Percentiles rank a stretch among this genome's conserved stretches.
phyloP scores from a whole-genome alignment of 2,888 invertebrate species.

The Latrodectus hesperus region DNA sequence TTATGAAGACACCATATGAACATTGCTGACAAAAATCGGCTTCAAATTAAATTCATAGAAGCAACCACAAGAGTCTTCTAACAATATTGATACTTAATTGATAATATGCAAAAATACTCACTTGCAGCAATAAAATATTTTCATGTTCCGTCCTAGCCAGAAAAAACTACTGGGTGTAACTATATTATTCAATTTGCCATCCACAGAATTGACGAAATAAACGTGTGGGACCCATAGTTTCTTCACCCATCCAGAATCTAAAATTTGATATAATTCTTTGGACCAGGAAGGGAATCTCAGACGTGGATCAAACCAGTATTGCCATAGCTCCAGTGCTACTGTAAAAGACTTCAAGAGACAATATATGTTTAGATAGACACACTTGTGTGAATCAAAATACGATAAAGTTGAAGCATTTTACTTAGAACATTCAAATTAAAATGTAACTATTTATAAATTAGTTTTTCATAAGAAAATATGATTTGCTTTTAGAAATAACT shows the following conservation, averaged over 20 bases:
- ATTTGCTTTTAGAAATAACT: no score
- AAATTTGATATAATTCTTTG: slow-evolving; percentile 6
- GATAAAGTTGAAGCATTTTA: no score
- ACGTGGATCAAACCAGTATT: slow-evolving; percentile 60
- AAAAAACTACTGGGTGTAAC: slow-evolving; percentile 67
- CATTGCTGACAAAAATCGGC: no score
- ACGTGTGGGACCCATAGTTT: slow-evolving; percentile 68
- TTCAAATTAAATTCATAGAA: no score
- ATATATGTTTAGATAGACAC: no score
- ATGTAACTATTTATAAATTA: no score
- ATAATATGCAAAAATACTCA: not conserved
- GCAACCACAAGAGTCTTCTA: no score
- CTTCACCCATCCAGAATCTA: slow-evolving; percentile 58
- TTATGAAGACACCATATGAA: no score
- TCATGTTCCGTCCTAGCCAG: slow-evolving; percentile 12
- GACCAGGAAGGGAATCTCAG: slow-evolving; percentile 40
- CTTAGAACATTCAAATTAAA: no score
- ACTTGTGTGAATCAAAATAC: no score
- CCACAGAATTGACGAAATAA: slow-evolving; percentile 69
- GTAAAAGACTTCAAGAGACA: slow-evolving; percentile 58
- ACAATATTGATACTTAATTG: no score
- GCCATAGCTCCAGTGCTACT: slow-evolving; percentile 58
- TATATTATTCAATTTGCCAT: slow-evolving; percentile 63
- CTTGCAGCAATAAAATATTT: slow-evolving; percentile 58
- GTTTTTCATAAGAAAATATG: no score